Evolutionary conservation across 2,797 vertebrate species (phyloP), one percentile per base, ranked within the genome.

Genomic region (Petrocephalus schoutedeni): DNA sequence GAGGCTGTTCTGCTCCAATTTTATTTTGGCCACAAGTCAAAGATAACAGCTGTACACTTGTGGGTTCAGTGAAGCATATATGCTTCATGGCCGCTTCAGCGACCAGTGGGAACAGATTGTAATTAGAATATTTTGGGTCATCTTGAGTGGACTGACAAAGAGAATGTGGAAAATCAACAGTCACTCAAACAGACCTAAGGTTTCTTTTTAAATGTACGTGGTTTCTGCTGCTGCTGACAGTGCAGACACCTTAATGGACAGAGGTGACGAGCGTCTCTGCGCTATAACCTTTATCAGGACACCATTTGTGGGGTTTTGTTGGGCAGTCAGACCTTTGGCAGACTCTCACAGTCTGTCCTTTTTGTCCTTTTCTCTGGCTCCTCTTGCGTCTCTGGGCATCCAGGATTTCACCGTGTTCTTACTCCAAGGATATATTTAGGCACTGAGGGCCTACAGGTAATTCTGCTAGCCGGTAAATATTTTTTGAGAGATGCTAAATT

Each of bases 11-110:
- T 92, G 91, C 94, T 97, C 95, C 94, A 95, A 93, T 96, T 97
- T 96, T 95, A 93, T 95, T 96, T 97, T 98, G 97, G 97, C 96
- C 95, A 97, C 94, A 93, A 96, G 95, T 97, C 97, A 98, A 97
- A 98, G 94, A 96, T 95, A 98, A 96, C 97, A 98, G 97, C 97
- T 97, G 97, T 96, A 97, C 45, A 92, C 94, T 97, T 96, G 95
- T 94, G 96, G 96, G 96, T 98, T 97, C 96, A 96, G 91, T 96
- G 97, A 98, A 96, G 96, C 95, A 95, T 94, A 92, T 84, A 92
- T 95, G 95, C 94, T 96, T 94, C 90, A 93, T 97, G 97, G 95
- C 96, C 96, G 93, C 93, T 92, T 92, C 92, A 88, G 90, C 89
- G 91, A 93, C 97, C 94, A 94, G 91, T 95, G 96, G 96, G 97